A percentile compares a stretch with the other conserved stretches of the same genome.
Evolutionary conservation across 2,888 invertebrate genomes (phyloP).

Genomic region (Thysanoteuthis rhombus): DNA sequence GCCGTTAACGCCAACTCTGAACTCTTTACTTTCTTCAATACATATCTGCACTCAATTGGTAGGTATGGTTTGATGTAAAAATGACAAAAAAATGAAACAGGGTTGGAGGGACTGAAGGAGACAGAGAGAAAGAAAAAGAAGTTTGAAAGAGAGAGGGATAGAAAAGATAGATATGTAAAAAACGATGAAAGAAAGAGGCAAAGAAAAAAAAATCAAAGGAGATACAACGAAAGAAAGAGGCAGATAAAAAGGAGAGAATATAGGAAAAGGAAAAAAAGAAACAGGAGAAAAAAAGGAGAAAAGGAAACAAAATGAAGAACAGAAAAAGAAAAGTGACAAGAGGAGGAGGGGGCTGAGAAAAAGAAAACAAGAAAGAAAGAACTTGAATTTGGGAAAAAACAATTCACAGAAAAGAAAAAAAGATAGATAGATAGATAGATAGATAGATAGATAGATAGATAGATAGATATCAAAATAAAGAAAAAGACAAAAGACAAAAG

Average conservation of each 20-base stretch:
- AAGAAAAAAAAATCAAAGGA: background rate
- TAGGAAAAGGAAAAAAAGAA: no score
- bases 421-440: no score
- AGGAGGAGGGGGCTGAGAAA: no score
- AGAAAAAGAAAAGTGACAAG: no score
- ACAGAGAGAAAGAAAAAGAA: background rate
- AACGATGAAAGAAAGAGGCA: background rate
- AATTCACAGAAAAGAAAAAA: no score
- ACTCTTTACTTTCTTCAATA: background rate
- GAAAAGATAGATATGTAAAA: background rate
- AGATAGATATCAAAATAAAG: no score
- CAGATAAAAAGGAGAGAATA: background rate
- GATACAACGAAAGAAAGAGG: background rate
- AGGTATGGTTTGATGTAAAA: background rate
- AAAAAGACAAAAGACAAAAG: no score
- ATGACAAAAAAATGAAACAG: background rate
- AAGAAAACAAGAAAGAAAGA: no score
- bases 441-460: no score
- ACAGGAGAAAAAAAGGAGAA: no score
- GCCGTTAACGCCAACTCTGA: background rate
- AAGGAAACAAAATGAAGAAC: no score
- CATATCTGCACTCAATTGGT: background rate
- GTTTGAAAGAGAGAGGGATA: background rate
- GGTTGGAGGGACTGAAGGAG: background rate
- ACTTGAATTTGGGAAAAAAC: no score